Evolutionary conservation across 2,888 invertebrate genomes (phyloP).

Genomic region (Oscheius sp.): DNA sequence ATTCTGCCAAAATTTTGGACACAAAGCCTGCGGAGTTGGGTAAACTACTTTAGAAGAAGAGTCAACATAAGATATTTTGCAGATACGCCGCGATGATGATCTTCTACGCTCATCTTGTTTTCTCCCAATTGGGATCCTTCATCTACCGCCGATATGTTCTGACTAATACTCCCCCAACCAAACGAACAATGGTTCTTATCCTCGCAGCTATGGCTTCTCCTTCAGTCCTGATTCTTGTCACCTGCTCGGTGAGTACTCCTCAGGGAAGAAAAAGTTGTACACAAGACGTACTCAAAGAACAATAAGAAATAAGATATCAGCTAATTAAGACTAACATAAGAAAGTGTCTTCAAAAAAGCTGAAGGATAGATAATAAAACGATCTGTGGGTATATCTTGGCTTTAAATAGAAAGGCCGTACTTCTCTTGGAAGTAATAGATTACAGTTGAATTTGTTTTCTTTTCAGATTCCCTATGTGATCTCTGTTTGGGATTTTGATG

Average conservation of each 20-base stretch:
- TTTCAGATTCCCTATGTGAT: background rate
- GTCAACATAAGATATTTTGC: background rate
- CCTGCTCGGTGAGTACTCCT: no score
- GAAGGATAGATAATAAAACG: no score
- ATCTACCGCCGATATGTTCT: conserved; percentile 9
- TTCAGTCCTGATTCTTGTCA: background rate
- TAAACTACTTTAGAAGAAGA: background rate
- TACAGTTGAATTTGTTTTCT: no score
- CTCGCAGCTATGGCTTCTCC: background rate
- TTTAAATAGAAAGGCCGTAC: no score
- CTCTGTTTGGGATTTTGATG: background rate
- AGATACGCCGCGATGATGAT: background rate
- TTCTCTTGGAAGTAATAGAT: no score
- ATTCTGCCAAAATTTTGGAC: background rate
- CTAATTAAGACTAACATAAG: no score
- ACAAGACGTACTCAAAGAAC: no score
- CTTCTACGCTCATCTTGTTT: background rate
- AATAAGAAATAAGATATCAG: no score
- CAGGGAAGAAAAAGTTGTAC: no score
- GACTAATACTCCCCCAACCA: background rate
- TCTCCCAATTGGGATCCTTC: background rate
- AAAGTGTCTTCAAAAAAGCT: no score
- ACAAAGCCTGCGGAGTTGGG: background rate
- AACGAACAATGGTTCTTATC: background rate
- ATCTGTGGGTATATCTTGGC: no score